Evolutionary conservation across 2,797 vertebrate species (phyloP).

Genomic region (Streptopelia turtur): DNA sequence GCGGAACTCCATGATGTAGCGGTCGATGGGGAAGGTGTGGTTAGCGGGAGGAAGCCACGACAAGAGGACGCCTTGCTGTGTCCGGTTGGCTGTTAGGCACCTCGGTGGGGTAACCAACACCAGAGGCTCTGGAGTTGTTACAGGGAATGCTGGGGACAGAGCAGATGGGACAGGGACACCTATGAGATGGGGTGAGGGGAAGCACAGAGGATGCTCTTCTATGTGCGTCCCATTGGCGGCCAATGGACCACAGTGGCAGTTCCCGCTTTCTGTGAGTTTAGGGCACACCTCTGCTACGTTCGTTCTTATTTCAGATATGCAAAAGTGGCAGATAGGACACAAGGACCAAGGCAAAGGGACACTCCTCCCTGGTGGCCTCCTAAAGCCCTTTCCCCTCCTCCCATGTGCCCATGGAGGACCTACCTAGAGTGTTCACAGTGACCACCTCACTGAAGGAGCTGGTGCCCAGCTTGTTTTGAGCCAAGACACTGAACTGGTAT

Average conservation of each 20-base stretch:
- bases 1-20: slow-evolving; percentile 97
- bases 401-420: background rate
- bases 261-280: background rate
- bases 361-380: background rate
- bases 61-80: slow-evolving; percentile 97
- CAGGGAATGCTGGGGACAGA: slow-evolving; percentile 87
- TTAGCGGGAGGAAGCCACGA: slow-evolving; percentile 98
- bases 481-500: slow-evolving; percentile 99
- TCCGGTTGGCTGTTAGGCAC: slow-evolving; percentile 99
- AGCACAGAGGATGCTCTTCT: background rate
- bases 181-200: background rate
- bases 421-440: slow-evolving; percentile 98
- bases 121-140: slow-evolving; percentile 99
- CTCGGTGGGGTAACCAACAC: slow-evolving; percentile 99
- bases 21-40: slow-evolving; percentile 95
- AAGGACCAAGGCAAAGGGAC: background rate
- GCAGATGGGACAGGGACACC: background rate
- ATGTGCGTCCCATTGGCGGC: accelerated
- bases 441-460: slow-evolving; percentile 99
- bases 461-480: slow-evolving; percentile 98
- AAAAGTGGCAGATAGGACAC: background rate
- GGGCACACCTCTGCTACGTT: accelerated
- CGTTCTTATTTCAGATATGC: background rate
- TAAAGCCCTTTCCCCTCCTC: background rate
- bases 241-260: accelerated